Evolutionary conservation across 2,113 vertebrate species (phyloP).

Genomic region (Formicarius rufipectus): DNA sequence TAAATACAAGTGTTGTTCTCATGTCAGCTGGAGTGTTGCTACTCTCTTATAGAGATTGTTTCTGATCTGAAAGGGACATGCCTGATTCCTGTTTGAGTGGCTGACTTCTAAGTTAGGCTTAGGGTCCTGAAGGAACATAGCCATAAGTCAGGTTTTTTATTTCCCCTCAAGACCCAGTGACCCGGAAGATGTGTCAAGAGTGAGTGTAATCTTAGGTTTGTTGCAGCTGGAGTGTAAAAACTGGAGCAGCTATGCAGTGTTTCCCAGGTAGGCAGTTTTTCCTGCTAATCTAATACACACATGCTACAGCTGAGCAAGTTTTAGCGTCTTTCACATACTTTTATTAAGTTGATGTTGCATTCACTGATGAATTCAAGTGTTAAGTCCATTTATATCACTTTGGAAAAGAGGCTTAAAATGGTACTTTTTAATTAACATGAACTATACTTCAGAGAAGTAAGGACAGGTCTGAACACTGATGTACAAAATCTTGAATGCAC

Average conservation of each 20-base stretch:
- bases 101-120: neutral
- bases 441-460: constrained; percentile 2
- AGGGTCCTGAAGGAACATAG: neutral
- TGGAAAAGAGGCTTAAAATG: constrained; percentile 56
- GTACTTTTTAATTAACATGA: constrained; percentile 34
- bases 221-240: neutral
- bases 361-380: constrained; percentile 31
- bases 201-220: neutral
- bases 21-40: neutral
- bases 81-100: neutral
- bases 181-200: neutral
- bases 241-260: neutral
- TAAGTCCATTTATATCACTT: constrained; percentile 21
- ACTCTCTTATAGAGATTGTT: neutral
- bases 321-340: constrained; percentile 34
- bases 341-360: constrained; percentile 66
- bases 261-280: neutral
- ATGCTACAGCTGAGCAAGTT: neutral
- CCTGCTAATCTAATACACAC: neutral
- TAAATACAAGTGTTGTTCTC: neutral
- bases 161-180: neutral
- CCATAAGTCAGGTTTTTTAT: neutral
- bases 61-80: neutral
- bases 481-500: constrained; percentile 63
- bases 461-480: constrained; percentile 24